Conservation (phyloP, 92 coral and sea anemone genomes). For the Epizoanthus rinbou region DNA sequence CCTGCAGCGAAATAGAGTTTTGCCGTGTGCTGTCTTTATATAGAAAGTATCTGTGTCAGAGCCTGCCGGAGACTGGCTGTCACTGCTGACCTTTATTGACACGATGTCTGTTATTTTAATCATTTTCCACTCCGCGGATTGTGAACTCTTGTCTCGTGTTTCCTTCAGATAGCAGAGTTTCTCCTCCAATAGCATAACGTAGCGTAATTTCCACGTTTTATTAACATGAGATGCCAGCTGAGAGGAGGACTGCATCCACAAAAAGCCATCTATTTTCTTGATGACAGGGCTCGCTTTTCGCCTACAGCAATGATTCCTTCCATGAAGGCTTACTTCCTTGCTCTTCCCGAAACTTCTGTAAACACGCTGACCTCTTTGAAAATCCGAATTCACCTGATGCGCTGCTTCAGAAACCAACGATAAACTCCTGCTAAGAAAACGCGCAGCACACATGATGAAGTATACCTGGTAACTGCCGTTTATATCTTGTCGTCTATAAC, state of each 20-base stretch:
- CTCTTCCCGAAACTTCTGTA: conserved; percentile 22
- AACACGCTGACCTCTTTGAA: conserved; percentile 8
- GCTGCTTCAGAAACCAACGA: too few relatives aligned
- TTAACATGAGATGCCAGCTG: not conserved
- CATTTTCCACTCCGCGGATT: conserved; percentile 33
- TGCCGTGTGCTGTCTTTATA: conserved; percentile 37
- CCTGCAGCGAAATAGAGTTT: conserved; percentile 16
- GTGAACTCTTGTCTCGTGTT: conserved; percentile 34
- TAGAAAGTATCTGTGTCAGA: conserved; percentile 12
- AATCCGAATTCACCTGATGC: not conserved
- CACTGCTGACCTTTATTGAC: conserved; percentile 5
- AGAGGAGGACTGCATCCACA: conserved; percentile 33
- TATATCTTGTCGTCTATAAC: too few relatives aligned
- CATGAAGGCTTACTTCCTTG: not conserved
- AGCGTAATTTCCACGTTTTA: conserved; percentile 37
- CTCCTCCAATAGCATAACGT: conserved; percentile 34
- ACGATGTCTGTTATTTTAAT: conserved; percentile 18
- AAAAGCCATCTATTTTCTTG: conserved; percentile 19
- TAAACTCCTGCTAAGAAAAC: too few relatives aligned
- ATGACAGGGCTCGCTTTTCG: conserved; percentile 2
- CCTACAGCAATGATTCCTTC: not conserved
- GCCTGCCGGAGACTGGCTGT: not conserved
- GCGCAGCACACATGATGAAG: too few relatives aligned
- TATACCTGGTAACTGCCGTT: too few relatives aligned
- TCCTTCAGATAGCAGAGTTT: conserved; percentile 41